These are phyloP conservation scores for Loxodonta africana DNA, from an alignment of 2,113 vertebrate species.

Conservation along the genomic window DNA sequence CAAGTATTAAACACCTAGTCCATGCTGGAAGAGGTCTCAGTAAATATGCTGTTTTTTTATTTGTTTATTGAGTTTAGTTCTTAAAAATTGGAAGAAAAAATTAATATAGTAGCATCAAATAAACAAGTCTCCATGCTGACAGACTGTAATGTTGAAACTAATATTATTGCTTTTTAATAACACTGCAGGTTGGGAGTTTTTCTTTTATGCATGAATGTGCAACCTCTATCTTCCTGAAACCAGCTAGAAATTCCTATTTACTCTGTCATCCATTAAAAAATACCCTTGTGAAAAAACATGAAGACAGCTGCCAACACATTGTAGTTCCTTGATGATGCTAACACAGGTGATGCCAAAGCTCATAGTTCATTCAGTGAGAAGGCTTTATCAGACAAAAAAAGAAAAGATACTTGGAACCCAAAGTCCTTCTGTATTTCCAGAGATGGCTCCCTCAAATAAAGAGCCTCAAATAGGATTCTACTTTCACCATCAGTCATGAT, in stretches of 20 bases:
- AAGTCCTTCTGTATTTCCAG: slow-evolving; percentile 18
- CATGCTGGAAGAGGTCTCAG: not conserved
- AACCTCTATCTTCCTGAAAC: slow-evolving; percentile 1
- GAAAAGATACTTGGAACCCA: not conserved
- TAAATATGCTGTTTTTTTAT: not conserved
- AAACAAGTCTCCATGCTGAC: not conserved
- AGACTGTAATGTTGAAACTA: not conserved
- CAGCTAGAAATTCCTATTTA: slow-evolving; percentile 22
- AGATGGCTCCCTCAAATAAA: not conserved
- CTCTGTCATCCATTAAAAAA: not conserved
- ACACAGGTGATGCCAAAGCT: not conserved
- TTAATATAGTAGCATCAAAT: not conserved
- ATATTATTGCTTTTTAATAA: not conserved
- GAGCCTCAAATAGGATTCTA: not conserved
- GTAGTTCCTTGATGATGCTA: slow-evolving; percentile 8
- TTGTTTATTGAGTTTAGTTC: not conserved
- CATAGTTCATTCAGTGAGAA: slow-evolving; percentile 13
- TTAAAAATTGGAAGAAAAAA: slow-evolving; percentile 6
- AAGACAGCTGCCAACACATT: not conserved
- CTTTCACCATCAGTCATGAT: not conserved
- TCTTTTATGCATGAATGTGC: not conserved
- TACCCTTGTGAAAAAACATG: not conserved
- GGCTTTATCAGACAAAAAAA: not conserved
- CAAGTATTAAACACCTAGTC: not conserved
- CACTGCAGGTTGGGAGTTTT: not conserved